phyloP scores from a whole-genome alignment of 2,888 invertebrate genomes.

The Gisinianus flammeolus region DNA sequence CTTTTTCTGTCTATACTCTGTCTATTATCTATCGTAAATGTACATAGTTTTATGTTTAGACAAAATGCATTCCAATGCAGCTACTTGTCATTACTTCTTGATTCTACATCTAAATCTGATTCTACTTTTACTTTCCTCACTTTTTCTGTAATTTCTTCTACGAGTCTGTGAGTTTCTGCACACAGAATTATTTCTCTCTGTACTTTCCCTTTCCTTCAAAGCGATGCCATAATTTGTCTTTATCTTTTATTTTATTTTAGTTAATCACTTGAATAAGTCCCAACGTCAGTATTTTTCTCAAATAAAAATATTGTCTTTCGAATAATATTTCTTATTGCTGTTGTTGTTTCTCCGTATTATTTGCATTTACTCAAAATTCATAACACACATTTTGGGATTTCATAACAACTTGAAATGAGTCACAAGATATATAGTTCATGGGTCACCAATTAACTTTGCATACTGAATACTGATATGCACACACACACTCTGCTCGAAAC shows the following conservation, averaged over 20 bases:
- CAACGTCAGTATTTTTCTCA: constrained; percentile 20
- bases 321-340: background rate
- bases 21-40: too few relatives aligned
- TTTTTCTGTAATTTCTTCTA: background rate
- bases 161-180: background rate
- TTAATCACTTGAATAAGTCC: background rate
- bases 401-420: too few relatives aligned
- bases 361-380: background rate
- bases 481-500: background rate
- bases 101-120: too few relatives aligned
- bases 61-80: too few relatives aligned
- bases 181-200: background rate
- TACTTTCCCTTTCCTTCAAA: background rate
- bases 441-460: background rate
- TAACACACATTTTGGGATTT: background rate
- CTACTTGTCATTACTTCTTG: too few relatives aligned
- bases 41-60: too few relatives aligned
- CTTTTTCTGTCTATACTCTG: too few relatives aligned
- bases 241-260: background rate
- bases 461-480: background rate
- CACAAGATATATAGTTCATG: too few relatives aligned
- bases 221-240: background rate
- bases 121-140: background rate
- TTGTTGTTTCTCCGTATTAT: background rate
- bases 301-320: constrained; percentile 23